These are phyloP conservation scores for fruit fly (Drosophila melanogaster) DNA, from an alignment of 1,140 invertebrate genomes.

Conservation along the genomic window DNA sequence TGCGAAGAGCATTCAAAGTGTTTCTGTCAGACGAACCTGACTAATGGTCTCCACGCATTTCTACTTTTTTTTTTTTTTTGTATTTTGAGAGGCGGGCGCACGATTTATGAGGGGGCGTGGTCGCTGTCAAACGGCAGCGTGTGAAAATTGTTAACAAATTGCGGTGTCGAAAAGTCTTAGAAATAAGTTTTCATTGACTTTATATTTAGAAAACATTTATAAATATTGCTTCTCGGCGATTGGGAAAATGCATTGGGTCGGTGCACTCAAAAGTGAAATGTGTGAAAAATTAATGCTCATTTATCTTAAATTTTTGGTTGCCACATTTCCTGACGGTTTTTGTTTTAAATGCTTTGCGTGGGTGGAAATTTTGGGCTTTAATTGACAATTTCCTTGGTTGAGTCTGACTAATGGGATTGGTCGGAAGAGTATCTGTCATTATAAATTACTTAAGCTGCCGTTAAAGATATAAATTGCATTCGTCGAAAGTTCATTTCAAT, in stretches of 20 bases:
- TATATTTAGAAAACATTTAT: slow-evolving; percentile 69
- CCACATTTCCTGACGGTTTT: background rate
- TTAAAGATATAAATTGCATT: background rate
- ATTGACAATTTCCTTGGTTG: slow-evolving; percentile 65
- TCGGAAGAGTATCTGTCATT: background rate
- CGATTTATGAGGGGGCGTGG: slow-evolving; percentile 67
- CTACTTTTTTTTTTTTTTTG: background rate
- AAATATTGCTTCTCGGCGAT: slow-evolving; percentile 27
- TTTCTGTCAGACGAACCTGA: slow-evolving; percentile 65
- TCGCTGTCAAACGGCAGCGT: slow-evolving; percentile 71
- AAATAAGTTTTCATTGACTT: slow-evolving; percentile 54
- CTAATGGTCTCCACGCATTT: slow-evolving; percentile 64
- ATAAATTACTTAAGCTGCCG: background rate
- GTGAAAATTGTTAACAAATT: slow-evolving; percentile 82
- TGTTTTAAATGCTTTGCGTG: slow-evolving; percentile 21
- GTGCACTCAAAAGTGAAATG: slow-evolving; percentile 69
- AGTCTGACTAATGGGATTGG: slow-evolving; percentile 42
- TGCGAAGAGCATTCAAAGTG: slow-evolving; percentile 32
- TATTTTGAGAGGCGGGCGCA: background rate
- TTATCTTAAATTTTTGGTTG: slow-evolving; percentile 22
- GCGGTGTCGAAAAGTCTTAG: slow-evolving; percentile 74
- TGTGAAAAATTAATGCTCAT: slow-evolving; percentile 69
- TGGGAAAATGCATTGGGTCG: slow-evolving; percentile 32
- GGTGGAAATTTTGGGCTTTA: slow-evolving; percentile 61
- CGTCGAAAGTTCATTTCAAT: background rate